phyloP scores from a whole-genome alignment of 1,140 invertebrate genomes.

The Drosophila pseudoobscura region DNA sequence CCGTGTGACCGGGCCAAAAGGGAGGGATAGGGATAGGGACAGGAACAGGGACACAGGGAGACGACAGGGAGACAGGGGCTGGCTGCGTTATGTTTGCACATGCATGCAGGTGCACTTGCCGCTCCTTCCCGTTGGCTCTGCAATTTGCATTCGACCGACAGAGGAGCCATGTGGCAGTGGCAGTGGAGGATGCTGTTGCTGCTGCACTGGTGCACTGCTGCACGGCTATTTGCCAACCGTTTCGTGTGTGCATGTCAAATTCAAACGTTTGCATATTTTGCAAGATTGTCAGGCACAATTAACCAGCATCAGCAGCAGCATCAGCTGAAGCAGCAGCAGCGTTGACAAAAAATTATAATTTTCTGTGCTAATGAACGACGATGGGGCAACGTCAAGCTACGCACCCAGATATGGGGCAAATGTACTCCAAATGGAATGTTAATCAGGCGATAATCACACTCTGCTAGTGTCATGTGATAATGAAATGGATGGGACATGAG shows the following conservation, averaged over 20 bases:
- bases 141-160: constrained; percentile 62
- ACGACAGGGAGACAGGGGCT: constrained; percentile 22
- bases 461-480: constrained; percentile 39
- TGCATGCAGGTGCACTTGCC: constrained; percentile 74
- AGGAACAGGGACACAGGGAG: neutral
- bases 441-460: constrained; percentile 49
- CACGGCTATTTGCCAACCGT: constrained; percentile 72
- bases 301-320: constrained; percentile 69
- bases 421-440: constrained; percentile 57
- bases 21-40: neutral
- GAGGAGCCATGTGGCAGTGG: constrained; percentile 1
- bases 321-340: constrained; percentile 15
- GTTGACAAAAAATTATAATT: constrained; percentile 77
- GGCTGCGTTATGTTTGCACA: constrained; percentile 69
- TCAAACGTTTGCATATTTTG: constrained; percentile 80
- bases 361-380: constrained; percentile 67
- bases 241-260: constrained; percentile 80
- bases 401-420: constrained; percentile 50
- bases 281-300: constrained; percentile 78
- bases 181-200: constrained; percentile 51
- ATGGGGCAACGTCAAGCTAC: constrained; percentile 27
- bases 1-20: constrained; percentile 20
- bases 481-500: constrained; percentile 17
- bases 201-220: constrained; percentile 38
- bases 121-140: constrained; percentile 49